A percentile compares a stretch with the other conserved stretches of the same genome.
These are phyloP conservation scores for Zaprionus tsacasi DNA, from an alignment of 1,140 invertebrate genomes.

Conservation along the genomic window DNA sequence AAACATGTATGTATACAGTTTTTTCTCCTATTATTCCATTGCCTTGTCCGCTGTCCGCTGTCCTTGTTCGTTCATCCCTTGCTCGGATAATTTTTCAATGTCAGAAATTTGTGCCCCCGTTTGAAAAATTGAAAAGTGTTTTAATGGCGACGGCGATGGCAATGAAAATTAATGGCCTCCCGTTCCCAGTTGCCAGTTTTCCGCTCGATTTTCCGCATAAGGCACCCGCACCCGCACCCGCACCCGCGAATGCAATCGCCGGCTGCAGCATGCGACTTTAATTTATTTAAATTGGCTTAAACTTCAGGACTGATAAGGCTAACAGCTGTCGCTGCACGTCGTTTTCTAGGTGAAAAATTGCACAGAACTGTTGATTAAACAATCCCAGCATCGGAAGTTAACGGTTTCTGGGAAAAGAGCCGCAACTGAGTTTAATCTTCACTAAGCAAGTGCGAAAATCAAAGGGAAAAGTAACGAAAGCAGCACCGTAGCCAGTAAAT, in stretches of 20 bases:
- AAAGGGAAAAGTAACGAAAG: not conserved
- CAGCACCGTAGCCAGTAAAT: not conserved
- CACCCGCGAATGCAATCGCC: conserved; percentile 49
- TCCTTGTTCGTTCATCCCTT: conserved; percentile 38
- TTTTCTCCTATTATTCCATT: not conserved
- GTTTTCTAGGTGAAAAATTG: not conserved
- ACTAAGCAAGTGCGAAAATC: not conserved
- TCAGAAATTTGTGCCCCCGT: conserved; percentile 64
- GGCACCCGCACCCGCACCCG: not conserved
- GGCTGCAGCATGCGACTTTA: conserved; percentile 23
- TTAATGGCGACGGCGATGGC: conserved; percentile 66
- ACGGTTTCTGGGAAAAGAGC: not conserved
- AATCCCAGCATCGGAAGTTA: not conserved
- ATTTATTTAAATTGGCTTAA: conserved; percentile 38
- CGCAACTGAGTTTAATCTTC: not conserved
- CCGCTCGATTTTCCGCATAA: conserved; percentile 42
- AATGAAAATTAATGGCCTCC: conserved; percentile 77
- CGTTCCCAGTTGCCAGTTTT: conserved; percentile 62
- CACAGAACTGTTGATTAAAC: conserved; percentile 2
- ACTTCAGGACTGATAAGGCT: conserved; percentile 1
- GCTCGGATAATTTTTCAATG: conserved; percentile 77
- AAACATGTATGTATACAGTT: not conserved
- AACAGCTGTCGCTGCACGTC: conserved; percentile 1
- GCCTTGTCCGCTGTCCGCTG: not conserved
- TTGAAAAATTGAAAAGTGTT: conserved; percentile 79